Percentiles rank a stretch among this genome's conserved stretches.
phyloP scores from a whole-genome alignment of 2,113 vertebrate genomes.

The Oryzias javanicus region DNA sequence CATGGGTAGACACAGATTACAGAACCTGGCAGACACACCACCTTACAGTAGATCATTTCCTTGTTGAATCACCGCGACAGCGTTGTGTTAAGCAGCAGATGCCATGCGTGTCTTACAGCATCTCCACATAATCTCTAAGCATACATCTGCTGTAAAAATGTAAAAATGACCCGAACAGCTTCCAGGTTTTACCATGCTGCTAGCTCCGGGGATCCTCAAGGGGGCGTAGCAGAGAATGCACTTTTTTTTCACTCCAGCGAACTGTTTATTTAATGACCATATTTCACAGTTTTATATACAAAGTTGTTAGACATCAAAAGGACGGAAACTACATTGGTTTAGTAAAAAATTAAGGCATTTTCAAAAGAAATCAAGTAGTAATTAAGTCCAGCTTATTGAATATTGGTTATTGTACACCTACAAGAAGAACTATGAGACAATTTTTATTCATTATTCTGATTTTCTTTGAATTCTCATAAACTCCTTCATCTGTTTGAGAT shows the following conservation, averaged over 20 bases:
- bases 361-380: no score
- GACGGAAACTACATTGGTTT: no score
- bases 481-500: no score
- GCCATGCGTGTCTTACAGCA: slow-evolving; percentile 15
- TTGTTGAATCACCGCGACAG: slow-evolving; percentile 6
- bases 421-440: not conserved
- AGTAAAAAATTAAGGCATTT: no score
- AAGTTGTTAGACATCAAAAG: no score
- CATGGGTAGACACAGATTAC: slow-evolving; percentile 1
- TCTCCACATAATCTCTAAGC: not conserved
- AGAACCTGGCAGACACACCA: slow-evolving; percentile 5
- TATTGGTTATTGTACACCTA: not conserved
- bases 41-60: slow-evolving; percentile 19
- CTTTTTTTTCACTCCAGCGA: no score
- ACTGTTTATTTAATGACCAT: no score
- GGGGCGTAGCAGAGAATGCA: not conserved
- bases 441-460: no score
- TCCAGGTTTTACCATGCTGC: no score
- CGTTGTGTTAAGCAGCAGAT: slow-evolving; percentile 25
- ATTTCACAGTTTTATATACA: not conserved
- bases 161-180: no score
- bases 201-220: not conserved
- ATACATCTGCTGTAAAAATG: not conserved
- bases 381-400: no score
- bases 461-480: no score